A percentile compares a stretch with the other conserved stretches of the same genome.
These are phyloP conservation scores for Camelus dromedarius DNA, from an alignment of 2,113 vertebrate genomes.

Conservation along the genomic window DNA sequence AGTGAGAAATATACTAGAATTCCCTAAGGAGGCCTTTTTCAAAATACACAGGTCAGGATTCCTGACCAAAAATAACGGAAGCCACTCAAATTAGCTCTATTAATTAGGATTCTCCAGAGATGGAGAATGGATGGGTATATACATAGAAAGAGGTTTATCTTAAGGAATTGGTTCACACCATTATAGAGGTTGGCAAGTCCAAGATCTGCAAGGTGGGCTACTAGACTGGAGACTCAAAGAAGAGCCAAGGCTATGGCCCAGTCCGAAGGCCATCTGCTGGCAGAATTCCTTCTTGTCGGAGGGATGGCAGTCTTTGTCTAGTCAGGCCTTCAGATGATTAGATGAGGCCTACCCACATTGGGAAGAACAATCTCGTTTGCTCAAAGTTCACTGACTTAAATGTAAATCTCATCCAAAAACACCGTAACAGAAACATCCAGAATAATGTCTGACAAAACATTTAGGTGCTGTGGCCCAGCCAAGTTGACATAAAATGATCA, in stretches of 20 bases:
- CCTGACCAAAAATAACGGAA: neutral
- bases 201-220: neutral
- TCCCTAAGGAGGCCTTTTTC: neutral
- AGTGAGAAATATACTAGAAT: neutral
- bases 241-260: neutral
- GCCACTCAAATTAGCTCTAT: neutral
- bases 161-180: neutral
- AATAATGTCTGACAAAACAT: conserved; percentile 10
- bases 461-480: neutral
- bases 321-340: neutral
- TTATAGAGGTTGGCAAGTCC: neutral
- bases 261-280: neutral
- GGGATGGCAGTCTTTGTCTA: neutral
- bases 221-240: neutral
- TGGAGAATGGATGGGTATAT: neutral
- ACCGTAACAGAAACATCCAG: neutral
- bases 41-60: neutral
- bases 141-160: neutral
- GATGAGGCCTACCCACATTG: neutral
- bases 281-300: neutral
- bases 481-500: neutral
- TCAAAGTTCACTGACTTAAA: neutral
- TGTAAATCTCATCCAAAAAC: neutral
- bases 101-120: neutral
- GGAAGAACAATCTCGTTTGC: neutral